Percentiles rank a stretch among this genome's conserved stretches.
These are phyloP conservation scores for Polylopha cassiicola DNA, from an alignment of 2,888 invertebrate species.

Conservation along the genomic window DNA sequence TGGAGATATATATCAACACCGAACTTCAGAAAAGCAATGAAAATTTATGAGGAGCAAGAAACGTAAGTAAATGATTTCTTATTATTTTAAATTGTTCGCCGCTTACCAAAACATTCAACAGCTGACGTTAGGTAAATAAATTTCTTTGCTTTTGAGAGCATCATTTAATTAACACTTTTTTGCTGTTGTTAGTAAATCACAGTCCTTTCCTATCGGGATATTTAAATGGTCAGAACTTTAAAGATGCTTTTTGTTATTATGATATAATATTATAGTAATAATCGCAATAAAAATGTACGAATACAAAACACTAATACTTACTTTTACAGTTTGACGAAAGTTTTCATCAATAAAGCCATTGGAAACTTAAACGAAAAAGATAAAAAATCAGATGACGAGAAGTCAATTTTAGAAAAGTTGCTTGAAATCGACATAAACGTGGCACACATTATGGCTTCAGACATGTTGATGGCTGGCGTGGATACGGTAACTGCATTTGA, in stretches of 20 bases:
- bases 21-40: slow-evolving; percentile 48
- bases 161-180: neutral
- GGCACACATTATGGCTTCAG: slow-evolving; percentile 80
- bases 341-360: slow-evolving; percentile 41
- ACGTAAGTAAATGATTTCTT: slow-evolving; percentile 33
- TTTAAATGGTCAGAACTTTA: too few relatives aligned
- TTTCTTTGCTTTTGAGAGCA: neutral
- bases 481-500: slow-evolving; percentile 77
- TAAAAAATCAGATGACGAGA: slow-evolving; percentile 40
- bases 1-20: slow-evolving; percentile 50
- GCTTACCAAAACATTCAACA: too few relatives aligned
- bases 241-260: too few relatives aligned
- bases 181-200: too few relatives aligned
- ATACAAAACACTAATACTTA: neutral
- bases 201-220: too few relatives aligned
- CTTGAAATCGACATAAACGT: slow-evolving; percentile 74
- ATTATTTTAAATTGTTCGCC: too few relatives aligned
- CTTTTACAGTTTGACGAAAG: slow-evolving; percentile 34
- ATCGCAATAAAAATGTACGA: too few relatives aligned
- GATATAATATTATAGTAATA: too few relatives aligned
- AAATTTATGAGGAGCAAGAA: slow-evolving; percentile 48
- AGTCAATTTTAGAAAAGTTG: slow-evolving; percentile 79
- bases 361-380: slow-evolving; percentile 33
- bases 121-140: too few relatives aligned
- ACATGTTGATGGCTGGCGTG: slow-evolving; percentile 81